Evolutionary conservation across 1,140 invertebrate genomes (phyloP).

Genomic region (Drosophila navojoa): DNA sequence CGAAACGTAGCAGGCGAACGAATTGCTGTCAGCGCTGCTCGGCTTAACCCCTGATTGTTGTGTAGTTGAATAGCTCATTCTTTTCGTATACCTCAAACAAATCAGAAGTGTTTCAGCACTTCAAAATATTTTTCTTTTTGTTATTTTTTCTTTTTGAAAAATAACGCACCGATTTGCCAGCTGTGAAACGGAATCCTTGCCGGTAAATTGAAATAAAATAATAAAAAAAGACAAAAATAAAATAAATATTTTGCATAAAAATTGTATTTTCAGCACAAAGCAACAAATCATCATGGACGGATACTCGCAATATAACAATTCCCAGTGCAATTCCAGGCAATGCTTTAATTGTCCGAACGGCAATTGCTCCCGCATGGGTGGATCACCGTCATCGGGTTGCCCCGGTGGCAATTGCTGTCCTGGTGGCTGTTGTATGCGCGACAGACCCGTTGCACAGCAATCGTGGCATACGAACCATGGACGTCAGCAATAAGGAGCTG

Average conservation of each 20-base stretch:
- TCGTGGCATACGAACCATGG: slow-evolving; percentile 24
- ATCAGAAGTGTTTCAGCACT: slow-evolving; percentile 29
- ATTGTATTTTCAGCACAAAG: neutral
- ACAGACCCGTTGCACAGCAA: neutral
- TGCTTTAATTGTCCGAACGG: slow-evolving; percentile 41
- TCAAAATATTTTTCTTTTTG: slow-evolving; percentile 23
- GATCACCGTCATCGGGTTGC: slow-evolving; percentile 1
- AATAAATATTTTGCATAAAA: neutral
- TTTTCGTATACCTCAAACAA: slow-evolving; percentile 14
- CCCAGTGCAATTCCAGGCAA: neutral
- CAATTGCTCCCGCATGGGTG: slow-evolving; percentile 18
- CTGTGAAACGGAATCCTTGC: neutral
- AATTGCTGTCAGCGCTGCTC: slow-evolving; percentile 6
- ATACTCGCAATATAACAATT: neutral
- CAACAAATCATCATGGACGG: slow-evolving; percentile 44
- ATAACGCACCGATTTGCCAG: slow-evolving; percentile 30
- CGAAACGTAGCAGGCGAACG: slow-evolving; percentile 41
- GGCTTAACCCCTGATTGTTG: neutral
- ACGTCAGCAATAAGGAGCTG: slow-evolving; percentile 39
- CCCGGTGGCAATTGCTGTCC: slow-evolving; percentile 41
- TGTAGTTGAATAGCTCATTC: slow-evolving; percentile 46
- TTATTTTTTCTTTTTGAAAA: slow-evolving; percentile 20
- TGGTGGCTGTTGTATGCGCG: slow-evolving; percentile 28
- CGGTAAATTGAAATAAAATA: neutral
- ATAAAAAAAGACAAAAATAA: neutral